Evolutionary conservation across 2,888 invertebrate species (phyloP).

Genomic region (Pterostichus niger): DNA sequence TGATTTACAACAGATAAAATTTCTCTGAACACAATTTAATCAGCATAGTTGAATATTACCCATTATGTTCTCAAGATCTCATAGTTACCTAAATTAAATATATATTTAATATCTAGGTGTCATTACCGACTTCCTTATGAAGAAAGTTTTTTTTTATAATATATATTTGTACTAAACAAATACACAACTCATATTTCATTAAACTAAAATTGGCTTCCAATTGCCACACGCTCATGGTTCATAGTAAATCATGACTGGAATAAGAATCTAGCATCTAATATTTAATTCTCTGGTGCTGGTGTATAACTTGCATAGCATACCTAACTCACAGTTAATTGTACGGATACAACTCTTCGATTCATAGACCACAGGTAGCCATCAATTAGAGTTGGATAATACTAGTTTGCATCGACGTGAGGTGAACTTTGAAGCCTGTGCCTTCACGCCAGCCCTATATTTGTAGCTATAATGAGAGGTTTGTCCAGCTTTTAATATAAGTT

Average conservation of each 20-base stretch:
- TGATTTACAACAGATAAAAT: too few species aligned
- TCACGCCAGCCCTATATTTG: conserved; percentile 48
- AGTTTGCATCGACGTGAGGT: conserved; percentile 53
- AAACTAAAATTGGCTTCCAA: neutral
- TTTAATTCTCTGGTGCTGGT: conserved; percentile 9
- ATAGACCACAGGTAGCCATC: conserved; percentile 65
- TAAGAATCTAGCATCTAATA: conserved; percentile 33
- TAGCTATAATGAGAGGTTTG: conserved; percentile 54
- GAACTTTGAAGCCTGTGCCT: conserved; percentile 38
- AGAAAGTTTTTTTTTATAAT: too few species aligned
- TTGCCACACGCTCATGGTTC: neutral
- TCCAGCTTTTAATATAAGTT: conserved; percentile 57
- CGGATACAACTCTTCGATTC: conserved; percentile 55
- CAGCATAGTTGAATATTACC: too few species aligned
- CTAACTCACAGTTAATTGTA: conserved; percentile 58
- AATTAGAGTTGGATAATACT: conserved; percentile 63
- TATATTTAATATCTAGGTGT: too few species aligned
- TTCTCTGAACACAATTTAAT: too few species aligned
- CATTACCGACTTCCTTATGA: too few species aligned
- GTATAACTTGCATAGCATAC: conserved; percentile 23
- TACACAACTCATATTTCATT: too few species aligned
- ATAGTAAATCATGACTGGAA: conserved; percentile 26
- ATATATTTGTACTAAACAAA: too few species aligned
- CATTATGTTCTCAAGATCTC: too few species aligned
- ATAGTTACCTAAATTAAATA: too few species aligned